Conservation (phyloP, 1,140 invertebrate genomes). For the Lepeophtheirus salmonis region DNA sequence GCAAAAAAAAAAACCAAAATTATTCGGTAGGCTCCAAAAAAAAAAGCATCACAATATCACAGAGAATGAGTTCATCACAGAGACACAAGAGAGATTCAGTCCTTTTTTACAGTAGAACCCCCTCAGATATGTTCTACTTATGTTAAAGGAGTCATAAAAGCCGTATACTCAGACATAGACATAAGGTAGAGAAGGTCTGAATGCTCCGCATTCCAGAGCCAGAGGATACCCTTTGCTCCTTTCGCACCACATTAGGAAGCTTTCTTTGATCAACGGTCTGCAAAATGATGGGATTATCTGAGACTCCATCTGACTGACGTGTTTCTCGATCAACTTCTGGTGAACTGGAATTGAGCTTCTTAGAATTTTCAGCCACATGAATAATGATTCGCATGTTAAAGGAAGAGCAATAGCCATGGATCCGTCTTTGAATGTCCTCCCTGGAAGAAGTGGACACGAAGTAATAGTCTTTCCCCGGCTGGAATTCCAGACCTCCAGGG, state of each 20-base stretch:
- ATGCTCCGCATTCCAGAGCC: not conserved
- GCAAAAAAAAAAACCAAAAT: no score
- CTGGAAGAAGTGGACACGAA: constrained; percentile 83
- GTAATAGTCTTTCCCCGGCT: constrained; percentile 83
- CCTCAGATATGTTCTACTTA: no score
- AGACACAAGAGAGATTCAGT: no score
- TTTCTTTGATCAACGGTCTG: no score
- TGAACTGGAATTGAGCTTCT: constrained; percentile 45
- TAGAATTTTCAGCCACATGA: constrained; percentile 40
- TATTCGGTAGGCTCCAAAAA: no score
- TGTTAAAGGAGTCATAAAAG: no score
- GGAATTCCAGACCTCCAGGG: constrained; percentile 78
- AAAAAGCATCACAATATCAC: not conserved
- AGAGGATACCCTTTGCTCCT: not conserved
- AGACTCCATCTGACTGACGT: not conserved
- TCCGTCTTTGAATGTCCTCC: constrained; percentile 68
- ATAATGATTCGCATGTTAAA: constrained; percentile 92
- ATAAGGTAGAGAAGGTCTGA: not conserved
- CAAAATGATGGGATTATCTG: not conserved
- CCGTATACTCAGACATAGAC: not conserved
- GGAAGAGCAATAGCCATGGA: constrained; percentile 67
- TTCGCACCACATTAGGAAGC: not conserved
- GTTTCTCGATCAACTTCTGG: constrained; percentile 8
- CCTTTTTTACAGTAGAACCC: no score
- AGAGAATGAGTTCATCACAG: not conserved